Evolutionary conservation across 2,113 vertebrate species (phyloP).

Genomic region (Urocynchramus pylzowi): DNA sequence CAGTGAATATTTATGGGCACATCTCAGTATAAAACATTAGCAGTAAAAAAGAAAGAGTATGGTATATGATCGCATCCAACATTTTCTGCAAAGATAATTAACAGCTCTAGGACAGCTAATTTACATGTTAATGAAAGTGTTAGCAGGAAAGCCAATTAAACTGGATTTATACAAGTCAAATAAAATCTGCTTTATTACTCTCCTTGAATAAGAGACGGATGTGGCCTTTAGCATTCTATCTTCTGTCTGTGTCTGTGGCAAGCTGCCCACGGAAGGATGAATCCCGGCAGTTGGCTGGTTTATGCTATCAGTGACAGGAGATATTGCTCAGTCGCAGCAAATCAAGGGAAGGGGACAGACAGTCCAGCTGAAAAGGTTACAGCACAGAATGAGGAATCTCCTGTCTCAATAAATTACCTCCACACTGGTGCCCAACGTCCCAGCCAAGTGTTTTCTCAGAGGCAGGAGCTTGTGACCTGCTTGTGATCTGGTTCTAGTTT

Average conservation of each 20-base stretch:
- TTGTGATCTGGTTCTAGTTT: not conserved
- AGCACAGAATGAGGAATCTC: not conserved
- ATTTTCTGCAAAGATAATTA: slow-evolving; percentile 47
- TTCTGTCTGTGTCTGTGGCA: not conserved
- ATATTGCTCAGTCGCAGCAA: not conserved
- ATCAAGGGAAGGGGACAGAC: not conserved
- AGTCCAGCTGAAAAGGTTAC: not conserved
- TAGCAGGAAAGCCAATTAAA: slow-evolving; percentile 53
- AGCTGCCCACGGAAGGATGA: not conserved
- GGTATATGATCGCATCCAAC: not conserved
- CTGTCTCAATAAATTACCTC: not conserved
- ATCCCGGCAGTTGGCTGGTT: not conserved
- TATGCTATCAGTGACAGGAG: not conserved
- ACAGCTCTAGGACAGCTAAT: slow-evolving; percentile 58
- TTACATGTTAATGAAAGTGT: slow-evolving; percentile 60
- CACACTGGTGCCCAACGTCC: not conserved
- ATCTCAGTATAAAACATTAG: not conserved
- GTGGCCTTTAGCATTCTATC: slow-evolving; percentile 6
- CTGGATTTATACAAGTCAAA: slow-evolving; percentile 57
- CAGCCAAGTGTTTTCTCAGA: not conserved
- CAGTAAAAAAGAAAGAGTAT: not conserved
- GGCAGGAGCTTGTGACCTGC: not conserved
- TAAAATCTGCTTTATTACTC: slow-evolving; percentile 47
- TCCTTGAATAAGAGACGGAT: slow-evolving; percentile 16
- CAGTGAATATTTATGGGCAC: not conserved